A percentile compares a stretch with the other conserved stretches of the same genome.
Conservation (phyloP, 2,888 invertebrate species). For the Apotomis betuletana region DNA sequence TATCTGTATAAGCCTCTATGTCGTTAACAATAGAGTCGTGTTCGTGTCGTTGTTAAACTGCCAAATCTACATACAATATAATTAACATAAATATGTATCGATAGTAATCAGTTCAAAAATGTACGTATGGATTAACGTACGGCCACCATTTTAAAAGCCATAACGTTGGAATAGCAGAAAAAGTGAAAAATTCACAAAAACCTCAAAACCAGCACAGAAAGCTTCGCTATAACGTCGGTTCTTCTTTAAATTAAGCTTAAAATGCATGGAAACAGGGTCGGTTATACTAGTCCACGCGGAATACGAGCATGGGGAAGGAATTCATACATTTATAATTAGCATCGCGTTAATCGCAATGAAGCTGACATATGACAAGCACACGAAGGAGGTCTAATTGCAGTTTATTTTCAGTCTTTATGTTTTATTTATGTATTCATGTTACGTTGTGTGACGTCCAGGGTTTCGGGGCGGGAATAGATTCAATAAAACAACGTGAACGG, state of each 20-base stretch:
- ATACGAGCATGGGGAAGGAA: not conserved
- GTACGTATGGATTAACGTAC: no score
- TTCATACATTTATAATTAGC: not conserved
- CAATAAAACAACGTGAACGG: no score
- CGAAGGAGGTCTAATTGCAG: constrained; percentile 1
- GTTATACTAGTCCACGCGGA: not conserved
- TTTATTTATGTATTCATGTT: not conserved
- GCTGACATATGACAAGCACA: constrained; percentile 10
- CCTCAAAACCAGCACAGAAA: not conserved
- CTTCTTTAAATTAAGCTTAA: not conserved
- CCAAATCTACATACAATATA: no score
- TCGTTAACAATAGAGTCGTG: no score
- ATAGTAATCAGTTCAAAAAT: no score
- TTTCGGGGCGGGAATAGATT: no score
- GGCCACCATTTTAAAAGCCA: no score
- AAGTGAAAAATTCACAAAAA: not conserved
- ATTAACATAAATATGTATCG: no score
- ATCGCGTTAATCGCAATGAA: not conserved
- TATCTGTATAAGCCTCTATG: no score
- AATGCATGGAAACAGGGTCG: not conserved
- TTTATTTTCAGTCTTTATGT: constrained; percentile 6
- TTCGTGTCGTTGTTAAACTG: no score
- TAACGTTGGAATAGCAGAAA: not conserved
- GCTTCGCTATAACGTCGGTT: not conserved
- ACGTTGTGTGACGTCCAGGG: no score